Conservation (phyloP, 2,888 invertebrate genomes). For the Pseudococcus jackbeardsleyi region DNA sequence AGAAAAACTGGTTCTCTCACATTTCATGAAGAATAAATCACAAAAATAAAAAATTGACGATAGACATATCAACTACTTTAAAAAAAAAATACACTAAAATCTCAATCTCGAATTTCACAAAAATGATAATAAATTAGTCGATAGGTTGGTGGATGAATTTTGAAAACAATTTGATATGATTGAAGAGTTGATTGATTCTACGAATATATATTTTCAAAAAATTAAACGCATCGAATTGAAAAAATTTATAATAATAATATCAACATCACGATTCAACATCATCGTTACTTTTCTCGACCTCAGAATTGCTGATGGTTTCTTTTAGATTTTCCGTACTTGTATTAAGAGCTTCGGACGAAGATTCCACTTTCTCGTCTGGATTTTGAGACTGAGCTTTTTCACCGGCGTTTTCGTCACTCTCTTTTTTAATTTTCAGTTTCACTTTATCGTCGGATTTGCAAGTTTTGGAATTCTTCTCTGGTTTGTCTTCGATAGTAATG, state of each 20-base stretch:
- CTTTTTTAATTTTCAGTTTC: conserved; percentile 30
- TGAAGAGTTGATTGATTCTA: too few relatives aligned
- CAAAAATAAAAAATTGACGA: too few relatives aligned
- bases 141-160: too few relatives aligned
- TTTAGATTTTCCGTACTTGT: background rate
- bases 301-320: background rate
- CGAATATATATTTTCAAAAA: background rate
- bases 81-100: too few relatives aligned
- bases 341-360: background rate
- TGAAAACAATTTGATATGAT: too few relatives aligned
- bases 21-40: too few relatives aligned
- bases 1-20: too few relatives aligned
- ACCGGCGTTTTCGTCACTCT: background rate
- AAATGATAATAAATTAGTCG: too few relatives aligned
- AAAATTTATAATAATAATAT: background rate
- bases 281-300: background rate
- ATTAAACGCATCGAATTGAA: background rate
- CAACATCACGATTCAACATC: background rate
- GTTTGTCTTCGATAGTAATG: background rate
- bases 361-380: background rate
- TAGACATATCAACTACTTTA: too few relatives aligned
- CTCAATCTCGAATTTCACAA: too few relatives aligned
- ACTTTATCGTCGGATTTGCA: conserved; percentile 30
- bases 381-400: background rate
- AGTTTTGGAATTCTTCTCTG: conserved; percentile 9